Conservation (phyloP, 2,797 vertebrate species). For the Paramormyrops hopkinsi region DNA sequence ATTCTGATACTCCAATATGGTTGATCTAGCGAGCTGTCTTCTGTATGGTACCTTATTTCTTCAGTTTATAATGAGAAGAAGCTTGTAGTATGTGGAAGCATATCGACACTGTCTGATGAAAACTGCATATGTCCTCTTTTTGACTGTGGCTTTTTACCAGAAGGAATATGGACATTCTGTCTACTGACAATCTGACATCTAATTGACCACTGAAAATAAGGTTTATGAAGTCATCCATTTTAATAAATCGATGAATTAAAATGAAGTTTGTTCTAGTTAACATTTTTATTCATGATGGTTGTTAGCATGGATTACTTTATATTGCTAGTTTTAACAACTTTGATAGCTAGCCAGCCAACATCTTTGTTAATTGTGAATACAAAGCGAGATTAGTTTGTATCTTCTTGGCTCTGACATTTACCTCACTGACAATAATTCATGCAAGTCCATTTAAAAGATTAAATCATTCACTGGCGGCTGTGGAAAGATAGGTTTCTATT, state of each 20-base stretch:
- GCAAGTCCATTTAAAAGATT: not conserved
- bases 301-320: not conserved
- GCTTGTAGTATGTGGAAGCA: not conserved
- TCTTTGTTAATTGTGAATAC: not conserved
- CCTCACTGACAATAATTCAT: not conserved
- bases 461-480: not conserved
- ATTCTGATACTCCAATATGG: constrained; percentile 11
- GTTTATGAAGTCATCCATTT: not conserved
- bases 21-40: not conserved
- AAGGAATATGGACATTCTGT: not conserved
- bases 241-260: not conserved
- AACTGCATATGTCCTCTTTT: not conserved
- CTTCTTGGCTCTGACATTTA: not conserved
- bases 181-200: not conserved
- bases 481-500: not conserved
- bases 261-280: not conserved
- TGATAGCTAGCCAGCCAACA: not conserved
- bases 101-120: not conserved
- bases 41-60: not conserved
- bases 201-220: not conserved
- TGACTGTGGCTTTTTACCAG: not conserved
- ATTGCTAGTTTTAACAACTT: not conserved
- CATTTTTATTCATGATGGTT: not conserved
- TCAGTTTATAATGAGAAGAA: not conserved
- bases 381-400: not conserved